Conservation (phyloP, 2,888 invertebrate species). For the Drosophila siamana region DNA sequence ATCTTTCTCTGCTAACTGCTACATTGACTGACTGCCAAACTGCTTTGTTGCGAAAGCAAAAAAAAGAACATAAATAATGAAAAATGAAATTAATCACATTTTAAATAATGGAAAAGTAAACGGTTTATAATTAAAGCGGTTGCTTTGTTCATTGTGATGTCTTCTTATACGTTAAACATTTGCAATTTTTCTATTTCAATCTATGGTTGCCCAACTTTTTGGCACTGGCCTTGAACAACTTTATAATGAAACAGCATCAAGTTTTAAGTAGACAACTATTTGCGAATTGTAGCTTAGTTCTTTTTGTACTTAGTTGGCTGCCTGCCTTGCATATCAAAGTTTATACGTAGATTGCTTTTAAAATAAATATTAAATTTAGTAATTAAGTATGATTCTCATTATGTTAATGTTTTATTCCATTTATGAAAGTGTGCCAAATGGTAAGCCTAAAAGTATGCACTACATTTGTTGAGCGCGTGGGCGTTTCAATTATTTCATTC, state of each 20-base stretch:
- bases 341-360: conserved; percentile 45
- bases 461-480: conserved; percentile 11
- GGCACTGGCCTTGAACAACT: conserved; percentile 54
- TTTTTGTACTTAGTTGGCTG: conserved; percentile 45
- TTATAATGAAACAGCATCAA: conserved; percentile 49
- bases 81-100: conserved; percentile 18
- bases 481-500: background rate
- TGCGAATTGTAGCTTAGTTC: conserved; percentile 54
- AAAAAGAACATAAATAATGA: conserved; percentile 9
- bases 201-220: conserved; percentile 53
- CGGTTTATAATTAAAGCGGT: conserved; percentile 22
- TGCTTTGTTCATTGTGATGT: conserved; percentile 23
- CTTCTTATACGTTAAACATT: conserved; percentile 18
- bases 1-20: conserved; percentile 53
- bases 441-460: conserved; percentile 65
- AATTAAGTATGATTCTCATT: conserved; percentile 21
- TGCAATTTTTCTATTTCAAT: conserved; percentile 34
- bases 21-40: conserved; percentile 83
- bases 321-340: conserved; percentile 35
- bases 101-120: conserved; percentile 24
- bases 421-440: conserved; percentile 22
- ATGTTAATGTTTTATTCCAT: conserved; percentile 13
- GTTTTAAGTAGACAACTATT: conserved; percentile 58
- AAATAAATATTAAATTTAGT: conserved; percentile 21
- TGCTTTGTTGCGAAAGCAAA: conserved; percentile 75